Evolutionary conservation across 2,113 vertebrate genomes (phyloP).

Genomic region (Ranitomeya imitator): DNA sequence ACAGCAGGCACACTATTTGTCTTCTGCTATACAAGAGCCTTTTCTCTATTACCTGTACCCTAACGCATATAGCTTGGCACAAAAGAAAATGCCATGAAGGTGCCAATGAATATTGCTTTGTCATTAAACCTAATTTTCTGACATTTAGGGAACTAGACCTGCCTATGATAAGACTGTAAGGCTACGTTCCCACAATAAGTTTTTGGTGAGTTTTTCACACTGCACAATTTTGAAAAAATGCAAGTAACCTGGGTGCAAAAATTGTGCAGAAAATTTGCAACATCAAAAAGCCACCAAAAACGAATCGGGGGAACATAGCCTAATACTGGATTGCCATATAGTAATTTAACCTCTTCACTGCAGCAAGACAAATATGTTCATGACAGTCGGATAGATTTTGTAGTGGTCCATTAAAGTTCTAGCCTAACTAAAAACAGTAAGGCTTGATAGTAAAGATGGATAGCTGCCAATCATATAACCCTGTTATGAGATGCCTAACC

Average conservation of each 20-base stretch:
- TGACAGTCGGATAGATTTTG: constrained; percentile 4
- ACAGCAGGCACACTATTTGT: neutral
- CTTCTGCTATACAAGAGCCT: neutral
- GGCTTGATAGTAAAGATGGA: constrained; percentile 22
- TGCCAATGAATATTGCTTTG: neutral
- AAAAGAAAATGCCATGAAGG: neutral
- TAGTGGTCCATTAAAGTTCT: neutral
- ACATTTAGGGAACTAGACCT: constrained; percentile 1
- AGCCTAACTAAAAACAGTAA: neutral
- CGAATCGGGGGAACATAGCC: too few species aligned
- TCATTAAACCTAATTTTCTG: constrained; percentile 10
- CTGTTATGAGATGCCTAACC: neutral
- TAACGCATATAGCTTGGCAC: neutral
- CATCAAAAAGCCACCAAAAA: too few species aligned
- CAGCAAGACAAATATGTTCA: neutral
- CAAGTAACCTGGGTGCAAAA: too few species aligned
- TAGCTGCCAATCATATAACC: neutral
- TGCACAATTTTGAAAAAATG: too few species aligned
- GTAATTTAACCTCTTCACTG: neutral
- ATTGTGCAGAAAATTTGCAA: too few species aligned
- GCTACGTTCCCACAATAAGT: too few species aligned
- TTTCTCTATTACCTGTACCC: neutral
- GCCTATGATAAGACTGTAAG: constrained; percentile 7
- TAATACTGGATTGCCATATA: constrained; percentile 3
- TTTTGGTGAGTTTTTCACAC: too few species aligned